These are phyloP conservation scores for Amblyjoppa proteus DNA, from an alignment of 2,888 invertebrate species.

Conservation along the genomic window DNA sequence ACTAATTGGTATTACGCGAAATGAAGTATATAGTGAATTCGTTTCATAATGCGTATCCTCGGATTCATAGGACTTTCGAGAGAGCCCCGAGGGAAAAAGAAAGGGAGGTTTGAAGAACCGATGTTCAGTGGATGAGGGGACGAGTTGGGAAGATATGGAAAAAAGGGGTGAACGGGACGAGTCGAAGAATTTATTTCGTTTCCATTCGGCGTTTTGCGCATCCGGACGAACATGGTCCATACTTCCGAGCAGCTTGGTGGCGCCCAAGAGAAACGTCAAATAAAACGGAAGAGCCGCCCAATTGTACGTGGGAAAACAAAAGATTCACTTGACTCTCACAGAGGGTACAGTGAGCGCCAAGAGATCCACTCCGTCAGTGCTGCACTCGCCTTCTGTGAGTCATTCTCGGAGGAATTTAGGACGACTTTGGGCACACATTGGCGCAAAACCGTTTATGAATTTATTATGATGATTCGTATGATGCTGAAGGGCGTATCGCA, in stretches of 20 bases:
- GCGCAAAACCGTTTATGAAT: constrained; percentile 58
- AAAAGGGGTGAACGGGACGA: constrained; percentile 24
- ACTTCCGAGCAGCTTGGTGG: constrained; percentile 30
- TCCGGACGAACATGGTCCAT: constrained; percentile 53
- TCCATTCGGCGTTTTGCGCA: constrained; percentile 18
- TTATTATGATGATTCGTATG: constrained; percentile 35
- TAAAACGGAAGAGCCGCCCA: constrained; percentile 57
- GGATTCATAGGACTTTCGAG: constrained; percentile 20
- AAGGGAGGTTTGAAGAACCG: background rate
- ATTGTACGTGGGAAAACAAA: constrained; percentile 65
- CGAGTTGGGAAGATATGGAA: background rate
- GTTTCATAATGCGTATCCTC: constrained; percentile 27
- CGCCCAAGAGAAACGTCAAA: constrained; percentile 54
- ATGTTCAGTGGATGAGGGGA: background rate
- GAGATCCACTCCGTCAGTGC: constrained; percentile 40
- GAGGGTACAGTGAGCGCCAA: constrained; percentile 40
- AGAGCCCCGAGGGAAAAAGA: background rate
- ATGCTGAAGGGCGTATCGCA: constrained; percentile 27
- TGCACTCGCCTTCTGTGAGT: constrained; percentile 5
- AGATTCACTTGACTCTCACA: constrained; percentile 67
- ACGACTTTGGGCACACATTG: constrained; percentile 50
- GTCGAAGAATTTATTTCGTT: constrained; percentile 60
- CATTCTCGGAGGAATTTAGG: constrained; percentile 42
- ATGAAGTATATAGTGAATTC: constrained; percentile 13
- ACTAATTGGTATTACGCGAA: constrained; percentile 48